Evolutionary conservation across 2,888 invertebrate species (phyloP), one percentile per base, ranked within the genome.

Genomic region (Epinotia demarniana): DNA sequence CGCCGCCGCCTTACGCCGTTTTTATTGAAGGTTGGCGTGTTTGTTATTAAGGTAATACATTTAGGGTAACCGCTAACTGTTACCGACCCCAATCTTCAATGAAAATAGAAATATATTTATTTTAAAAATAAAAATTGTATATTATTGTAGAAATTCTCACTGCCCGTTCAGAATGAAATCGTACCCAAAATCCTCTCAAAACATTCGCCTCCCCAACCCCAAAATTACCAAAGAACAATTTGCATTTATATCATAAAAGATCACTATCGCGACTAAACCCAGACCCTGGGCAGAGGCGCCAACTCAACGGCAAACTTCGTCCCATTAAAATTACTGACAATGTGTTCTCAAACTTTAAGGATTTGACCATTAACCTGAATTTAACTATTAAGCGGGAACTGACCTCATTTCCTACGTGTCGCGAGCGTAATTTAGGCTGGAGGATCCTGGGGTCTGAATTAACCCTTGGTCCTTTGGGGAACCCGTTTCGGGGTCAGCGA

Each of bases 391-490:
- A 87, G 86, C 85, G 86, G 84, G 81, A 81, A 81, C 85, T 86
- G 90, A 89, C 89, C 90, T 88, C 85, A 83, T 87, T 85, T 84
- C 83, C 81, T 82, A 87, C 85, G 86, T 86, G 87, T 89, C 87
- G 87, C 87, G 83, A 85, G 89, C 87, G 89, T 89, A 89, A 90
- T 91, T 90, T 88, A 86, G 85, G 87, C 86, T 81, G 84, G 84
- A 79, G 80, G 82, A 80, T 82, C 83, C 85, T 87, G 86, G 89
- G 89, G 87, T 88, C 85, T 83, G 86, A 90, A 89, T 89, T 88
- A 89, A 88, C 88, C 87, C 77, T 79, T 66, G 60, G 73, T 63
- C 78, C 76, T 63, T 63, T 27, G 68, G 77, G 76, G 67, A 43
- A 57, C 49, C 39, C 72, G 67, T 62, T 75, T 71, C 27, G 60